Percentiles rank a stretch among this genome's conserved stretches.
These are phyloP conservation scores for Ochotona princeps DNA, from an alignment of 2,113 vertebrate species.

Conservation along the genomic window DNA sequence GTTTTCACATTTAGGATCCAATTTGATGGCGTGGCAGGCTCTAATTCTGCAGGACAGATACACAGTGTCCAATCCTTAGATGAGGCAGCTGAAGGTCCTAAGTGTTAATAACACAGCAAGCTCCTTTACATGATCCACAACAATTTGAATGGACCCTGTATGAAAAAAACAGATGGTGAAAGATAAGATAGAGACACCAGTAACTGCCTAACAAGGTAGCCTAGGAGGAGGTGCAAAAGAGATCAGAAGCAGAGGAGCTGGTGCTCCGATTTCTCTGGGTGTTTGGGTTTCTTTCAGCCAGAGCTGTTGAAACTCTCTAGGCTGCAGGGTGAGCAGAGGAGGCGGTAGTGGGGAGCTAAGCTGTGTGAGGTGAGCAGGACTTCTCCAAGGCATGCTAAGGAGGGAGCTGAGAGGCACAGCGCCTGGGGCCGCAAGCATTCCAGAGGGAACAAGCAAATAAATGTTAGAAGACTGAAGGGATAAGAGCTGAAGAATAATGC, in stretches of 20 bases:
- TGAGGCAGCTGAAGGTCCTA: background rate
- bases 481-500: conserved; percentile 25
- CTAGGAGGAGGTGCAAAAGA: background rate
- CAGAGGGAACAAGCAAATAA: background rate
- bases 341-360: background rate
- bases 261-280: background rate
- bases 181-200: background rate
- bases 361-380: background rate
- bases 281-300: background rate
- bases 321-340: background rate
- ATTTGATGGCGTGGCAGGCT: background rate
- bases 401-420: too few species aligned
- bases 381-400: background rate
- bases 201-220: background rate
- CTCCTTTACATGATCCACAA: background rate
- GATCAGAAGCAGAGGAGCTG: background rate
- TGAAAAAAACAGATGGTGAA: background rate
- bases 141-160: background rate
- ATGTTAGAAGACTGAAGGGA: background rate
- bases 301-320: background rate
- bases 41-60: background rate
- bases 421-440: background rate
- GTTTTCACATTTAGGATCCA: conserved; percentile 39
- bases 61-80: background rate
- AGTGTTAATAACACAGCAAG: too few species aligned